Conservation (phyloP, 2,797 vertebrate genomes). For the Denticeps clupeoides region DNA sequence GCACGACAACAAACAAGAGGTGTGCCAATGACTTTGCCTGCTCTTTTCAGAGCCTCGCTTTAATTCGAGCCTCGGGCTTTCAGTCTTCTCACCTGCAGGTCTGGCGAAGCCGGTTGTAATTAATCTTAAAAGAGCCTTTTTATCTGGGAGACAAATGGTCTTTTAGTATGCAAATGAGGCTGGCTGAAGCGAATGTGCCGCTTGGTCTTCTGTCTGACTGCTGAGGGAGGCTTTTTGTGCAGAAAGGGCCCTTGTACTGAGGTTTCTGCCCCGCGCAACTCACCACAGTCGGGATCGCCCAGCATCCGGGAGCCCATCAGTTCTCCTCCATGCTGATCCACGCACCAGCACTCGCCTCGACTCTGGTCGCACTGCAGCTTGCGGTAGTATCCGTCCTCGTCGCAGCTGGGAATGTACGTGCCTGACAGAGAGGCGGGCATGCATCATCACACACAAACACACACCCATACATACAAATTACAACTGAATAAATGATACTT, state of each 20-base stretch:
- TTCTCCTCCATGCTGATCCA: conserved; percentile 81
- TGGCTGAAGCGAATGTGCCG: conserved; percentile 56
- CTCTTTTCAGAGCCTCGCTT: conserved; percentile 52
- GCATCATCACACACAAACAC: neutral
- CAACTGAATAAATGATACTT: too few species aligned
- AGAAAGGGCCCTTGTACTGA: conserved; percentile 40
- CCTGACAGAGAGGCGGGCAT: conserved; percentile 50
- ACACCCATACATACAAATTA: conserved; percentile 7
- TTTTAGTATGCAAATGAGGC: conserved; percentile 68
- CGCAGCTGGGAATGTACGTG: conserved; percentile 87
- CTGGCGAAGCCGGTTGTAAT: conserved; percentile 49
- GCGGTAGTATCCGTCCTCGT: conserved; percentile 90
- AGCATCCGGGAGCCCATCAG: conserved; percentile 74
- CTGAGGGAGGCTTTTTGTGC: conserved; percentile 48
- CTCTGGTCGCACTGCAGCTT: conserved; percentile 85
- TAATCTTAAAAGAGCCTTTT: conserved; percentile 57
- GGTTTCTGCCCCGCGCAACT: conserved; percentile 33
- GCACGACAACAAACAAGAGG: conserved; percentile 25
- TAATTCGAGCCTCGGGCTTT: conserved; percentile 49
- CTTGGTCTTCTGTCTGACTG: conserved; percentile 45
- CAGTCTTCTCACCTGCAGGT: conserved; percentile 54
- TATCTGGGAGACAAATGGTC: conserved; percentile 50
- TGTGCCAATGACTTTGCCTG: conserved; percentile 50
- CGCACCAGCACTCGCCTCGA: conserved; percentile 86
- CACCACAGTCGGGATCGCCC: conserved; percentile 86